Evolutionary conservation across 2,888 invertebrate species (phyloP).

Genomic region (Protonemura montana): DNA sequence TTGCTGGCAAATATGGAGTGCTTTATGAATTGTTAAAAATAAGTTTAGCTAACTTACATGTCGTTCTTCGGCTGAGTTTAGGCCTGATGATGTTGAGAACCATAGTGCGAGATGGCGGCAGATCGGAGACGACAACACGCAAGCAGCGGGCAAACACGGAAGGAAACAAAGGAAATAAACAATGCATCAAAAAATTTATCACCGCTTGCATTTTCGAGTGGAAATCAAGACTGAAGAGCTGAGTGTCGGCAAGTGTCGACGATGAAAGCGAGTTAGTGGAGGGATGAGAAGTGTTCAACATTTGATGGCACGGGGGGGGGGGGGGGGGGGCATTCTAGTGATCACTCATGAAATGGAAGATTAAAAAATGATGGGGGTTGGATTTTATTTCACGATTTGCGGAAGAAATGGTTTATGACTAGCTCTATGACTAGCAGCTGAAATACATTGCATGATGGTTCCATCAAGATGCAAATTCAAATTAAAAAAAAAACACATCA

Average conservation of each 20-base stretch:
- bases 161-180: slow-evolving; percentile 39
- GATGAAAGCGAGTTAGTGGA: neutral
- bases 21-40: slow-evolving; percentile 29
- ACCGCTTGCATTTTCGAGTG: slow-evolving; percentile 17
- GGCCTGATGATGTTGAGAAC: slow-evolving; percentile 59
- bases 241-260: neutral
- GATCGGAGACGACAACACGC: neutral
- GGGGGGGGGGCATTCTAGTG: neutral
- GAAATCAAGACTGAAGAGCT: slow-evolving; percentile 10
- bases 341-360: neutral
- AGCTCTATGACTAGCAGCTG: no score
- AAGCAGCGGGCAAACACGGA: slow-evolving; percentile 16
- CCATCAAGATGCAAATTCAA: neutral
- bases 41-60: slow-evolving; percentile 65
- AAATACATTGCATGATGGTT: no score
- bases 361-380: slow-evolving; percentile 31
- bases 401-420: neutral
- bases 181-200: slow-evolving; percentile 41
- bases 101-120: neutral
- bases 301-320: neutral
- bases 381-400: slow-evolving; percentile 27
- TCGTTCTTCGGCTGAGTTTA: slow-evolving; percentile 71
- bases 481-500: no score
- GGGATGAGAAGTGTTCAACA: neutral
- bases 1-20: neutral